Percentiles rank a stretch among this genome's conserved stretches.
phyloP scores from a whole-genome alignment of 2,888 invertebrate genomes.

The Scotopteryx bipunctaria region DNA sequence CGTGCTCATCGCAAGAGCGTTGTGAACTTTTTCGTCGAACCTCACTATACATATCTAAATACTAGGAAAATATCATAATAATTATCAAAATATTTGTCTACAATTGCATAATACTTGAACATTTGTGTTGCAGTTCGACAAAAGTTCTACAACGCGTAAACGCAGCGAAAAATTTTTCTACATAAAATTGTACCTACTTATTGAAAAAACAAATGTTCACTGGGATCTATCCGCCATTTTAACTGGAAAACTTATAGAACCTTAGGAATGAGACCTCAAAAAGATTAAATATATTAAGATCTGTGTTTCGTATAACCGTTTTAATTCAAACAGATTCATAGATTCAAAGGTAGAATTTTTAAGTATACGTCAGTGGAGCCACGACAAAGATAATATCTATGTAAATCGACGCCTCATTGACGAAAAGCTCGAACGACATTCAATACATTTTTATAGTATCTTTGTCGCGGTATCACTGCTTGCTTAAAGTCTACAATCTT shows the following conservation, averaged over 20 bases:
- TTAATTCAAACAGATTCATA: no score
- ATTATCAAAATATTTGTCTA: slow-evolving; percentile 59
- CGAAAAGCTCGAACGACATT: no score
- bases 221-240: slow-evolving; percentile 25
- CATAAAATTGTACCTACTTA: slow-evolving; percentile 73
- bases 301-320: slow-evolving; percentile 4
- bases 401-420: no score
- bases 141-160: slow-evolving; percentile 47
- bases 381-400: no score
- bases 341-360: no score
- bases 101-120: slow-evolving; percentile 60
- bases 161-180: slow-evolving; percentile 50
- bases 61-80: slow-evolving; percentile 65
- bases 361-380: no score
- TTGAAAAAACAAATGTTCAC: slow-evolving; percentile 43
- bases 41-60: slow-evolving; percentile 51
- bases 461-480: no score
- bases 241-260: background rate
- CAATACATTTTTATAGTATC: no score
- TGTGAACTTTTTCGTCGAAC: slow-evolving; percentile 34
- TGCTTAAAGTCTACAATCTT: no score
- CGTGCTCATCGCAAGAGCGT: slow-evolving; percentile 37
- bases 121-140: slow-evolving; percentile 33
- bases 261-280: slow-evolving; percentile 1
- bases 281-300: background rate